A percentile compares a stretch with the other conserved stretches of the same genome.
Evolutionary conservation across 1,140 invertebrate species (phyloP).

Genomic region (Copidosoma floridanum): DNA sequence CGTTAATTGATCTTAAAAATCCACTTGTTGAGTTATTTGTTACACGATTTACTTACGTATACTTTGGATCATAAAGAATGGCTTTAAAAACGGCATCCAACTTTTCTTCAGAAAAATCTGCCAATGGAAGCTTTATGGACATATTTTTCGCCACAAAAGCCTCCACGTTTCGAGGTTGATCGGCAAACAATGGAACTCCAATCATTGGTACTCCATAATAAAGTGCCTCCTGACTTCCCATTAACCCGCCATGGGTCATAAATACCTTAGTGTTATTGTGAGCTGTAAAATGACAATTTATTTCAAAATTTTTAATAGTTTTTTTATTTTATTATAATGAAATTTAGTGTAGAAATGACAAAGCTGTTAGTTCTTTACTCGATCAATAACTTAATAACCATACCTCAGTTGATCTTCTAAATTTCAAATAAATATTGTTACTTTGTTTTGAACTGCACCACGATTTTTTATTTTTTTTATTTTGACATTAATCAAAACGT

Average conservation of each 20-base stretch:
- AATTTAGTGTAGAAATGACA: neutral
- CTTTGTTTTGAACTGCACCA: neutral
- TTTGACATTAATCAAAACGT: neutral
- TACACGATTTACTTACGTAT: constrained; percentile 2
- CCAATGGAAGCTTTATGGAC: constrained; percentile 1
- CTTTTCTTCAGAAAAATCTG: constrained; percentile 6
- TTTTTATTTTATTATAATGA: neutral
- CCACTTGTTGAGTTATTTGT: neutral
- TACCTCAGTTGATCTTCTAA: too few relatives aligned
- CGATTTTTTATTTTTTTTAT: neutral
- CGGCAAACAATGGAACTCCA: constrained; percentile 49
- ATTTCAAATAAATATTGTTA: neutral
- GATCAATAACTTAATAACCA: too few relatives aligned
- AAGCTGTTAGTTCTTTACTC: too few relatives aligned
- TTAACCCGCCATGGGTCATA: constrained; percentile 55
- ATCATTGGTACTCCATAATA: constrained; percentile 35
- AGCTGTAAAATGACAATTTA: constrained; percentile 14
- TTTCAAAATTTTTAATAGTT: neutral
- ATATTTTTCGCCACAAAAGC: constrained; percentile 27
- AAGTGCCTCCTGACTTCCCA: constrained; percentile 51
- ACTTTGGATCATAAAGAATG: constrained; percentile 5
- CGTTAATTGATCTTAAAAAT: neutral
- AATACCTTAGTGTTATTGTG: constrained; percentile 42
- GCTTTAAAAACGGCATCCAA: neutral
- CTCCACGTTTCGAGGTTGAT: constrained; percentile 43